These are phyloP conservation scores for Neostethus bicornis DNA, from an alignment of 2,797 vertebrate species.

Conservation along the genomic window DNA sequence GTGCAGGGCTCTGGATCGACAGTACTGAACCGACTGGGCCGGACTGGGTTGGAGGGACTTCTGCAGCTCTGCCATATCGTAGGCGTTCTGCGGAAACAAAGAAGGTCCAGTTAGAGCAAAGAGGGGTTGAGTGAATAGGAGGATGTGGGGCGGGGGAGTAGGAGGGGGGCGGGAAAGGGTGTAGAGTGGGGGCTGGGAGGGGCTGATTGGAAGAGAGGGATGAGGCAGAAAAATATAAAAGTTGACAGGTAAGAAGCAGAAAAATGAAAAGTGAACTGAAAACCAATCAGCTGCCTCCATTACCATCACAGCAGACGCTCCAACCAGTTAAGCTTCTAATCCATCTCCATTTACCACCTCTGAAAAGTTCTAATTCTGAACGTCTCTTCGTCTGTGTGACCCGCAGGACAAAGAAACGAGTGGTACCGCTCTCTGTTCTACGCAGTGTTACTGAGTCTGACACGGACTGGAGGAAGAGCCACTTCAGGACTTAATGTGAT, in stretches of 20 bases:
- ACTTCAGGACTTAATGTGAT: constrained; percentile 50
- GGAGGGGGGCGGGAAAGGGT: neutral
- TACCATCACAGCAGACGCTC: constrained; percentile 47
- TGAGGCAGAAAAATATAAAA: constrained; percentile 31
- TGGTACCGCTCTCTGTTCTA: too few species aligned
- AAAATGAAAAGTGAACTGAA: constrained; percentile 43
- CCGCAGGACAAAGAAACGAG: constrained; percentile 18
- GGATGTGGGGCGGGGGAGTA: constrained; percentile 7
- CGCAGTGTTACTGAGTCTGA: constrained; percentile 23
- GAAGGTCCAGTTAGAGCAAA: constrained; percentile 1
- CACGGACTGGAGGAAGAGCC: constrained; percentile 42
- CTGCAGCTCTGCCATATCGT: constrained; percentile 90
- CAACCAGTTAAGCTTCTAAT: constrained; percentile 57
- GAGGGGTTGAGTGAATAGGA: neutral
- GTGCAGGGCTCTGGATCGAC: constrained; percentile 68
- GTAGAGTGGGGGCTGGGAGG: neutral
- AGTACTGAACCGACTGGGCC: constrained; percentile 80
- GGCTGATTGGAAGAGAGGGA: neutral
- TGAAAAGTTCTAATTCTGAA: constrained; percentile 28
- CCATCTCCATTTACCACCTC: constrained; percentile 54
- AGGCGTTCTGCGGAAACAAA: constrained; percentile 80
- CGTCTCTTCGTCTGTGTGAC: constrained; percentile 4
- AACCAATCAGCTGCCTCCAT: constrained; percentile 52
- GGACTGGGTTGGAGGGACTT: constrained; percentile 87
- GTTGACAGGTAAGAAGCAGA: constrained; percentile 28